These are phyloP conservation scores for Gambusia yucatana DNA, from an alignment of 2,797 vertebrate genomes.

Conservation along the genomic window DNA sequence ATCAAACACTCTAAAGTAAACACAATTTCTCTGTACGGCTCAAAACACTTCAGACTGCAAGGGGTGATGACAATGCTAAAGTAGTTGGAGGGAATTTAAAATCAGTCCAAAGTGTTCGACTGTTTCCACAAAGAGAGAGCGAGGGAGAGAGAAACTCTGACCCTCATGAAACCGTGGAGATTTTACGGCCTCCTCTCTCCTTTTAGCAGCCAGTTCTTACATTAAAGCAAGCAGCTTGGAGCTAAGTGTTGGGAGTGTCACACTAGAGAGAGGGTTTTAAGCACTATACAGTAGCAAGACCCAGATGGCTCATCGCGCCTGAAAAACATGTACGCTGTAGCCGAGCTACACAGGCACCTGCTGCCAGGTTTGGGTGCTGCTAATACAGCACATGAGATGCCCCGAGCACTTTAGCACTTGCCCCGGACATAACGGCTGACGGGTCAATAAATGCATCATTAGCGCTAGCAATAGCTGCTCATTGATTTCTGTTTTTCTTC, in stretches of 20 bases:
- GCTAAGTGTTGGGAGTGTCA: constrained; percentile 72
- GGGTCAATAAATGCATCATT: constrained; percentile 67
- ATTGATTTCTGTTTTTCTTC: constrained; percentile 42
- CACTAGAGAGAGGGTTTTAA: constrained; percentile 75
- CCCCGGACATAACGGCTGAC: constrained; percentile 51
- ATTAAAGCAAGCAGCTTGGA: constrained; percentile 73
- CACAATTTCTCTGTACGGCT: constrained; percentile 56
- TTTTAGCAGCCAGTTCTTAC: constrained; percentile 58
- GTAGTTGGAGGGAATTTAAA: constrained; percentile 65
- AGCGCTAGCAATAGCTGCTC: constrained; percentile 35
- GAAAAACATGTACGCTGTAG: constrained; percentile 72
- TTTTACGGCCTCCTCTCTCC: constrained; percentile 62
- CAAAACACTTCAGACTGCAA: constrained; percentile 64
- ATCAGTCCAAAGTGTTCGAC: constrained; percentile 67
- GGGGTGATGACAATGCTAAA: constrained; percentile 65
- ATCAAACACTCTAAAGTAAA: constrained; percentile 54
- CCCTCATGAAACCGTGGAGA: constrained; percentile 67
- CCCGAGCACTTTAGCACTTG: constrained; percentile 56
- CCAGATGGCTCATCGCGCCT: constrained; percentile 80
- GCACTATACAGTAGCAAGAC: constrained; percentile 73
- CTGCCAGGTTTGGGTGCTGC: constrained; percentile 73
- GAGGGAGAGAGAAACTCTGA: constrained; percentile 50
- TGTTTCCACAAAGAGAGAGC: constrained; percentile 55
- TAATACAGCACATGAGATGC: constrained; percentile 56
- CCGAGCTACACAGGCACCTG: constrained; percentile 71